Percentiles rank a stretch among this genome's conserved stretches.
These are phyloP conservation scores for Drosophila heteroneura DNA, from an alignment of 2,888 invertebrate species.

Conservation along the genomic window DNA sequence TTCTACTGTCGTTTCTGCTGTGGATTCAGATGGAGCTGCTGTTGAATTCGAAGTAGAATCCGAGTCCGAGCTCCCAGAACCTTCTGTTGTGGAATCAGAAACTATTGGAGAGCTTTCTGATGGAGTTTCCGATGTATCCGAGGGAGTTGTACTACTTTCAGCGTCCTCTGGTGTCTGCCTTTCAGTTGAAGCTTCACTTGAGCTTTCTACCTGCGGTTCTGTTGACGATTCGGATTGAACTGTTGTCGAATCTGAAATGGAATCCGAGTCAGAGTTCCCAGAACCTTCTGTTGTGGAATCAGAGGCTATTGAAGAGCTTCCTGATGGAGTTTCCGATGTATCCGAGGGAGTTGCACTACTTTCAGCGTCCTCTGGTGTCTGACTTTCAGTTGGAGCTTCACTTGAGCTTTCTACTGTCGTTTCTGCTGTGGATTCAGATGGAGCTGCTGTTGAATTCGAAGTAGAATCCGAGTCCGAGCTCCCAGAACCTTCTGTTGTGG, in stretches of 20 bases:
- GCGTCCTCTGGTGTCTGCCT: neutral
- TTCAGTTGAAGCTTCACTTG: neutral
- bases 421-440: neutral
- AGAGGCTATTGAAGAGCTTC: neutral
- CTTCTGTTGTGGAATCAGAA: neutral
- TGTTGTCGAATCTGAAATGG: neutral
- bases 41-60: neutral
- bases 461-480: neutral
- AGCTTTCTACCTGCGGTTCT: too few species aligned
- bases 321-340: neutral
- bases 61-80: neutral
- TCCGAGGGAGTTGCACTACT: neutral
- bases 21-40: neutral
- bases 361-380: neutral
- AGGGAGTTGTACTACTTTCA: rapidly evolving
- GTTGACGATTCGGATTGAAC: neutral
- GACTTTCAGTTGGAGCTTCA: too few species aligned
- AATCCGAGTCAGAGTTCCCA: neutral
- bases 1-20: neutral
- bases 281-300: neutral
- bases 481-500: neutral
- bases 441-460: neutral
- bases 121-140: neutral
- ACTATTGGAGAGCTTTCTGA: neutral
- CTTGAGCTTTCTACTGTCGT: rapidly evolving